Evolutionary conservation across 2,113 vertebrate species (phyloP).

Genomic region (Anguilla rostrata): DNA sequence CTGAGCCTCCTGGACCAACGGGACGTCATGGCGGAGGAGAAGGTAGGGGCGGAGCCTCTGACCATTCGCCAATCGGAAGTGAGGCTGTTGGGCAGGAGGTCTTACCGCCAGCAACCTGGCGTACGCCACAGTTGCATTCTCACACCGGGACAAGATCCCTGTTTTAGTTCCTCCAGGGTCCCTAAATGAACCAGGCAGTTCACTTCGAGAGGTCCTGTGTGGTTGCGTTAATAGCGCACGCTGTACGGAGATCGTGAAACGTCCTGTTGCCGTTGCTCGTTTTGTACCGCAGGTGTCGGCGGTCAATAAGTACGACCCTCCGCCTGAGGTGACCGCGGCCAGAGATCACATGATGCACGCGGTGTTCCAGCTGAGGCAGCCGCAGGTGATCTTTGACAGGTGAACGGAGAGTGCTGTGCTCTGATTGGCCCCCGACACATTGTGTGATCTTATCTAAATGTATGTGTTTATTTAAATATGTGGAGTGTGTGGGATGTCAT

Average conservation of each 20-base stretch:
- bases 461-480: neutral
- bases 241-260: neutral
- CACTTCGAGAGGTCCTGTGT: neutral
- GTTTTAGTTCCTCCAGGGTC: no score
- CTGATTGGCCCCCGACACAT: neutral
- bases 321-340: slow-evolving; percentile 81
- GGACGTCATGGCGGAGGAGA: slow-evolving; percentile 80
- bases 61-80: neutral
- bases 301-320: slow-evolving; percentile 81
- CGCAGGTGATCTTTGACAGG: slow-evolving; percentile 85
- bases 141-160: neutral
- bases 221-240: neutral
- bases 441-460: neutral
- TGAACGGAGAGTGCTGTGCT: slow-evolving; percentile 41
- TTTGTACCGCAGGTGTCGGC: slow-evolving; percentile 75
- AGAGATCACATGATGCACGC: slow-evolving; percentile 81
- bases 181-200: neutral
- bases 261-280: neutral
- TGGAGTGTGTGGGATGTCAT: neutral
- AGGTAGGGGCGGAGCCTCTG: slow-evolving; percentile 65
- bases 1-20: slow-evolving; percentile 80
- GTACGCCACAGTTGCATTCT: neutral
- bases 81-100: neutral
- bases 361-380: slow-evolving; percentile 74
- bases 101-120: neutral